These are phyloP conservation scores for Pseudolaguvia tuberculata DNA, from an alignment of 2,113 vertebrate genomes.

Conservation along the genomic window DNA sequence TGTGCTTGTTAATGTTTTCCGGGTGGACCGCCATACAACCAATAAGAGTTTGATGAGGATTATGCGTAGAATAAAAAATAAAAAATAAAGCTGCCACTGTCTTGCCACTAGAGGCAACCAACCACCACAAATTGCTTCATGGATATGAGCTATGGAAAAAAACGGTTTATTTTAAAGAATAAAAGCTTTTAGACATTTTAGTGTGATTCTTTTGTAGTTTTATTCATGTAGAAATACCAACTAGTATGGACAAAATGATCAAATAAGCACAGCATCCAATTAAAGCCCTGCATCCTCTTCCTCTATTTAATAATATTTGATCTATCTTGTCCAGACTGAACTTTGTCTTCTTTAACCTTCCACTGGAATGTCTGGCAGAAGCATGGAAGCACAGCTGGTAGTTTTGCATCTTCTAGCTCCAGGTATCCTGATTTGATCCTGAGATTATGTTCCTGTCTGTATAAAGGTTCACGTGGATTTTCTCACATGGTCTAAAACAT, in stretches of 20 bases:
- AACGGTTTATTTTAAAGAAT: neutral
- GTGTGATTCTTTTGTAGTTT: neutral
- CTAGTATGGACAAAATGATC: neutral
- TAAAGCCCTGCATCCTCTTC: constrained; percentile 31
- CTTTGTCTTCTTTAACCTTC: constrained; percentile 67
- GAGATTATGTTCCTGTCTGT: neutral
- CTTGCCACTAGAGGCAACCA: constrained; percentile 37
- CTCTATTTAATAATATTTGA: constrained; percentile 52
- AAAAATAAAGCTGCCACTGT: neutral
- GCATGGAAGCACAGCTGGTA: neutral
- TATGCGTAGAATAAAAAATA: constrained; percentile 15
- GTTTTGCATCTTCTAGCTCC: neutral
- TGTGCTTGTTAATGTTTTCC: constrained; percentile 43
- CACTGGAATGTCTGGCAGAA: constrained; percentile 66
- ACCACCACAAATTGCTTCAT: constrained; percentile 17
- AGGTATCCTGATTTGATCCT: neutral
- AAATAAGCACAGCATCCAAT: constrained; percentile 31
- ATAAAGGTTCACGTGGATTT: neutral
- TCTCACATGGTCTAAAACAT: neutral
- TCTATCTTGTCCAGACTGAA: constrained; percentile 58
- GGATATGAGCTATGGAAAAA: neutral
- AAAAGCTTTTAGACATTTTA: neutral
- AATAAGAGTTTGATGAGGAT: constrained; percentile 49
- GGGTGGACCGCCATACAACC: constrained; percentile 39
- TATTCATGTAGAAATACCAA: neutral